These are phyloP conservation scores for Pitta sordida DNA, from an alignment of 2,113 vertebrate species.

Conservation along the genomic window DNA sequence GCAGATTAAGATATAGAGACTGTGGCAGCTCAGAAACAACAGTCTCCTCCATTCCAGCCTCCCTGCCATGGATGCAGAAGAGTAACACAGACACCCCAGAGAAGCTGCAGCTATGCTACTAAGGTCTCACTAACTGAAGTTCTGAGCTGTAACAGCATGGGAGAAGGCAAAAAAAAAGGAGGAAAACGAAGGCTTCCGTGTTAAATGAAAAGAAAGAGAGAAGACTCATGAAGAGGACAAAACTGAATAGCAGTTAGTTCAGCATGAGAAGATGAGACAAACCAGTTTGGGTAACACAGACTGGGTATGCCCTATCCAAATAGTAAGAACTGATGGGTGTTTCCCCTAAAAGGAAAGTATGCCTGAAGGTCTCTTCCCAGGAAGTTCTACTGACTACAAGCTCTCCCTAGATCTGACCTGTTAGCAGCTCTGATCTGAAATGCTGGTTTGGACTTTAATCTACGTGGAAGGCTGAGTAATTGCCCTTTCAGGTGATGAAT, in stretches of 20 bases:
- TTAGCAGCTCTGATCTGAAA: background rate
- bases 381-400: background rate
- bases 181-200: rapidly evolving
- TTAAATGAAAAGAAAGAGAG: background rate
- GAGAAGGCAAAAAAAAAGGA: too few relatives aligned
- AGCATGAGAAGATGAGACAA: background rate
- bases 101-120: background rate
- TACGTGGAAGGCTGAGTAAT: background rate
- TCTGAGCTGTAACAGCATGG: background rate
- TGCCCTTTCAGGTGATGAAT: background rate
- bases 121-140: background rate
- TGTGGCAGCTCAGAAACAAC: background rate
- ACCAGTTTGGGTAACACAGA: background rate
- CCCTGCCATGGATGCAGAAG: background rate
- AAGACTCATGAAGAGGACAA: background rate
- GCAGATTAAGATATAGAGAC: background rate
- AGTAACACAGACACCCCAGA: background rate
- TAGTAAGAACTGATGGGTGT: background rate
- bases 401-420: background rate
- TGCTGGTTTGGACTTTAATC: background rate
- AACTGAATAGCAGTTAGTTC: background rate
- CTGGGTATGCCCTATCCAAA: background rate
- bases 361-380: background rate
- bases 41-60: background rate
- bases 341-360: background rate